Base-by-base conservation (phyloP, 2,797 vertebrate species). In the Microctenopoma steveboyesi region DNA sequence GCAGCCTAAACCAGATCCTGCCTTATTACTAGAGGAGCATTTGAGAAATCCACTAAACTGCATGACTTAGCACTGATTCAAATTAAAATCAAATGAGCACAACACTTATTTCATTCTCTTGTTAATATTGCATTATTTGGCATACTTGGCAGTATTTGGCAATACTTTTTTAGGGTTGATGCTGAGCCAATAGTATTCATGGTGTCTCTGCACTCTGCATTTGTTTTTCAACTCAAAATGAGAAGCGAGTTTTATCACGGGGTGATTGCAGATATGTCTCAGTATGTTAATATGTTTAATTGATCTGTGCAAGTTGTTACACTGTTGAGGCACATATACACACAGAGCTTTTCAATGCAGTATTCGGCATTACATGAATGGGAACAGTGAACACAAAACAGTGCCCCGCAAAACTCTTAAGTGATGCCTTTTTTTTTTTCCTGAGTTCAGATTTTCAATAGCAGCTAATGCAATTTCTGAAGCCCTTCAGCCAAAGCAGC, bases 401-500 rank as follows among this genome's bases (percentile, higher is more conserved):
- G 28, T 58, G 50, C 46, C 60, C 70, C 54, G 69, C 53, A 74
- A 54, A 76, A 51, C 53, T 78, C 62, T 78, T 78, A 63, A 81
- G 78, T 72, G 58, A 45, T 60, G 65, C 59, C 55, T 78, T 77
- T 78, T 78, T 77, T 78, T 77, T 69, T 43, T 18, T 73, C 62
- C 53, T 69, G 68, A 40, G 73, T 81, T 87, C 76, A 78, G 27
- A 82, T 85, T 85, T 84, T 82, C 85, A 76, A 47, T 84, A 77
- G 54, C 54, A 63, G 59, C 75, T 89, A 88, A 85, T 84, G 69
- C 57, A 55, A 86, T 91, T 88, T 88, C 92, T 82, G 76, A 86
- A 81, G 68, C 86, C 82, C 87, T 90, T 87, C 80, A 82, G 88
- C 72, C 80, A 74, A 87, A 88, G 93, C 74, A 95, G 94, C 95